Evolutionary conservation across 2,113 vertebrate genomes (phyloP).

Genomic region (Strigops habroptila): DNA sequence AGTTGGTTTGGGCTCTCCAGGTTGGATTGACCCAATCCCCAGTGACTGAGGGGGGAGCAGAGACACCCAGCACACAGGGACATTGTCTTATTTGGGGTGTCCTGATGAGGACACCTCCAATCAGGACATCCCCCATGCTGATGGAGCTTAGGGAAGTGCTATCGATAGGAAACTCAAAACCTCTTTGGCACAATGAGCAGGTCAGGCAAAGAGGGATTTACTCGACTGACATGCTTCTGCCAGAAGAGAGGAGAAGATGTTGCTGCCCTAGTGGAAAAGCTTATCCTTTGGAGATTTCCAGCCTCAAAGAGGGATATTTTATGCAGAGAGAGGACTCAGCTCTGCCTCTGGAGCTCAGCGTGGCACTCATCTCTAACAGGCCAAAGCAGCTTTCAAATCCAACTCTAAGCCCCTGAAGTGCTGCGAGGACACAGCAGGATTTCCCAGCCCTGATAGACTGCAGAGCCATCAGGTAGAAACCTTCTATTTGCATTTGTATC

Average conservation of each 20-base stretch:
- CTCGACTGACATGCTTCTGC: not conserved
- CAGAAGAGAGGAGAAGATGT: not conserved
- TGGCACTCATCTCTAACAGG: not conserved
- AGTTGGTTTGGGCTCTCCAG: not conserved
- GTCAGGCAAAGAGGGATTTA: not conserved
- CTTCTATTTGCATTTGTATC: not conserved
- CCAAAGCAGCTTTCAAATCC: not conserved
- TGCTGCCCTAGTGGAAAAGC: not conserved
- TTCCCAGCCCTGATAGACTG: not conserved
- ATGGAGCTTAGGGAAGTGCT: not conserved
- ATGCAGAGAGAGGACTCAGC: not conserved
- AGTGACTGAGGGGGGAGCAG: not conserved
- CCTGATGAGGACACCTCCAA: not conserved
- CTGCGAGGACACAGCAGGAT: not conserved
- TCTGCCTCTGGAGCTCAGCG: not conserved
- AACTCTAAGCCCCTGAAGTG: accelerated
- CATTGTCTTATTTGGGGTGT: accelerated
- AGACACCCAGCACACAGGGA: not conserved
- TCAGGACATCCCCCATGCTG: not conserved
- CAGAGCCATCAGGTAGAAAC: not conserved
- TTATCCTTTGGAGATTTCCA: not conserved
- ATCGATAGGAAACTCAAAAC: not conserved
- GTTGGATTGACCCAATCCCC: not conserved
- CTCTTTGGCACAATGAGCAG: not conserved
- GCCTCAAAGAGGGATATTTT: not conserved